These are phyloP conservation scores for Sebastes trivittatus DNA, from an alignment of 2,797 vertebrate genomes.

Conservation along the genomic window DNA sequence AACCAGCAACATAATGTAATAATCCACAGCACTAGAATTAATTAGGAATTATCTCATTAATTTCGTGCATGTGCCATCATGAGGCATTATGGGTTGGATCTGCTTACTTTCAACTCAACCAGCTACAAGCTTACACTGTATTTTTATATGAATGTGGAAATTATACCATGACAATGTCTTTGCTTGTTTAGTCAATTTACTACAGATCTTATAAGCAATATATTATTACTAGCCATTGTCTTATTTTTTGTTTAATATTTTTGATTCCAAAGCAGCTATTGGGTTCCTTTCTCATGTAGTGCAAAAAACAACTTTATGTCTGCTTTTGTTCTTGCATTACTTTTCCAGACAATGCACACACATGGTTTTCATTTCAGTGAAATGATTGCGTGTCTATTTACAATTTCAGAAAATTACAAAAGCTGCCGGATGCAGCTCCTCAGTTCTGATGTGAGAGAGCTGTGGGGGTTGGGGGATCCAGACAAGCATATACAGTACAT, in stretches of 20 bases:
- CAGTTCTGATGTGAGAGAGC: background rate
- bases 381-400: background rate
- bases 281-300: background rate
- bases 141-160: too few relatives aligned
- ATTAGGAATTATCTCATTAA: too few relatives aligned
- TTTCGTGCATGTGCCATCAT: too few relatives aligned
- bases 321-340: background rate
- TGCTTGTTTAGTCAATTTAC: background rate
- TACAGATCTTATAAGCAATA: background rate
- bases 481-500: too few relatives aligned
- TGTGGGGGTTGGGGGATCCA: too few relatives aligned
- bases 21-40: too few relatives aligned
- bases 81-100: too few relatives aligned
- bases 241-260: background rate
- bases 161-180: too few relatives aligned
- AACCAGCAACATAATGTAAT: background rate
- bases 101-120: too few relatives aligned
- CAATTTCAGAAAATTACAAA: background rate
- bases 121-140: too few relatives aligned
- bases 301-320: background rate
- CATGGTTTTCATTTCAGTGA: background rate
- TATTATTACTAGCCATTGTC: background rate
- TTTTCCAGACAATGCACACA: background rate
- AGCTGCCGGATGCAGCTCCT: background rate
- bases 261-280: background rate